Evolutionary conservation across 2,888 invertebrate genomes (phyloP), one percentile per base, ranked within the genome.

Genomic region (Agonopterix heracliana): DNA sequence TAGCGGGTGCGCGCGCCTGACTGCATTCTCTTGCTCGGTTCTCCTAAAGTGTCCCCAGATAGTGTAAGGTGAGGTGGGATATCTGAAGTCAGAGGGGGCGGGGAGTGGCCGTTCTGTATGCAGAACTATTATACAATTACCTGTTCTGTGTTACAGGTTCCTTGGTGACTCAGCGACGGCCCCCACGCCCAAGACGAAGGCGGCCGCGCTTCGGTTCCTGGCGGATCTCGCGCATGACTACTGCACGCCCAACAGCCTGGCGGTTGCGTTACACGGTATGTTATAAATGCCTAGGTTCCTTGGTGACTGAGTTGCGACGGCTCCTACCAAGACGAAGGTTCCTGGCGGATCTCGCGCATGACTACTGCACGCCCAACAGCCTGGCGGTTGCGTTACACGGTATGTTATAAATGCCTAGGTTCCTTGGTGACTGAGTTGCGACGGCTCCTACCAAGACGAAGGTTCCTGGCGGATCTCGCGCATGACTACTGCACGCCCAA

Each of bases 121-220:
- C n/a, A n/a, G n/a, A n/a, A n/a, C n/a, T n/a, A n/a, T n/a, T n/a
- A n/a, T n/a, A n/a, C n/a, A n/a, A n/a, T n/a, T n/a, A n/a, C n/a
- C n/a, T n/a, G n/a, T n/a, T n/a, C n/a, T n/a, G n/a, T n/a, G n/a
- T n/a, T n/a, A n/a, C n/a, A 90, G 92, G 78, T 98, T 98, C 84
- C 87, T 98, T 48, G 94, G 95, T 53, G 98, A 98, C 81, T 93
- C 95, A 13, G 96, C 97, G 2, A 97, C 98, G 68, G 97, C 97
- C 0, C 98, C 98, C 1, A 97, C 96, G 60, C 90, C 92, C 0
- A 93, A 93, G 69, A 95, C 95, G 9, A 95, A 95, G 73, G 90
- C 92, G 49, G 93, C 95, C 3, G 94, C 94, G 34, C 81, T 96
- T 41, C 92, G 93, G 17, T 95, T 94, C 79, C 82, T 96, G 36